Base-by-base conservation (phyloP, 1,140 invertebrate species). In the Halyomorpha halys region DNA sequence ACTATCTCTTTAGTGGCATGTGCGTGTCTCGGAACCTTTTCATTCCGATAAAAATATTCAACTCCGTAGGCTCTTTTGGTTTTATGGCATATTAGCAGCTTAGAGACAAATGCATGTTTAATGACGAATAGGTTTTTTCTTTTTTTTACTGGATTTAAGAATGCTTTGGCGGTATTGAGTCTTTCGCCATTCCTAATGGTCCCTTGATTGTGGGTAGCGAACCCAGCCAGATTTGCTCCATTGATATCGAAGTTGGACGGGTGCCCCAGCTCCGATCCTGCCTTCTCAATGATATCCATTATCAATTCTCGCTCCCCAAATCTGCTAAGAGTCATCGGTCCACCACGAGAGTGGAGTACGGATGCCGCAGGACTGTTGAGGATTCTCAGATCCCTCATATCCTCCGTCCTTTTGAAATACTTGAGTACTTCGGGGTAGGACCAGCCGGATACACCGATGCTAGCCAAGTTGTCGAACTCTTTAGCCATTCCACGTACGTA, bases 1-100 rank as follows among this genome's bases (percentile, higher is more conserved):
- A 67, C 66, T 0, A 91, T 81, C 74, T 91, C 89, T 70, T 86
- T 85, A 49, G 77, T 79, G 0, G 88, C 87, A 25, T 79, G 75
- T 0, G 89, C 82, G 60, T 74, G 78, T 56, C 80, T 75, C 1
- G 27, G 69, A 13, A 62, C 69, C 69, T 83, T 80, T 60, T 79
- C 81, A 19, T 77, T 76, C 16, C 85, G 86, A 64, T 86, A 77
- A 8, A 78, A 67, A 63, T 86, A 80, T 1, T 83, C 74, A 0
- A 91, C 86, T 0, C 82, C 87, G 39, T 80, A 82, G 0, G 86
- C 86, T 70, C 79, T 80, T 79, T 83, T 87, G 0, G 82, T 82
- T 80, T 1, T 76, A 75, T 44, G 70, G 62, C 1, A 84, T 62
- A 70, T 60, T 14, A 66, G 23, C 2, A 70, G n/a, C 53, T 68